Evolutionary conservation across 1,140 invertebrate species (phyloP).

Genomic region (Orussus abietinus): DNA sequence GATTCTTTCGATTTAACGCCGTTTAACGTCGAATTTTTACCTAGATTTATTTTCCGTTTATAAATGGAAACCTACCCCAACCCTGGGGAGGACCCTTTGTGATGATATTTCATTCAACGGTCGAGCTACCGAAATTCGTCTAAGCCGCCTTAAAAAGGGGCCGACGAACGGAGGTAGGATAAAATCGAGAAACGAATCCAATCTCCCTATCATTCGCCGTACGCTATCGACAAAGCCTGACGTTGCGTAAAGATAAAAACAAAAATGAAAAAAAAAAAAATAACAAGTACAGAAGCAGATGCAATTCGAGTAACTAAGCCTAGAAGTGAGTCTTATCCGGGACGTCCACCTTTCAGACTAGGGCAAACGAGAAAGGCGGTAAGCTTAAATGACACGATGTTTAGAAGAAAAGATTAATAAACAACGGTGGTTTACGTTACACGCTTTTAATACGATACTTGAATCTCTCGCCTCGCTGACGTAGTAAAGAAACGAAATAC

Average conservation of each 20-base stretch:
- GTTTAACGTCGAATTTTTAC: too few relatives aligned
- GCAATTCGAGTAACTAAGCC: conserved; percentile 19
- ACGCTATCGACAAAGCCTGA: conserved; percentile 9
- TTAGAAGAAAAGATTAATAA: conserved; percentile 15
- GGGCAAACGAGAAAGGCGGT: neutral
- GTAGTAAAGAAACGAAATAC: conserved; percentile 25
- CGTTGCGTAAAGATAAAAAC: conserved; percentile 6
- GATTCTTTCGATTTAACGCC: too few relatives aligned
- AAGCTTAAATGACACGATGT: neutral
- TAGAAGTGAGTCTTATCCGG: conserved; percentile 8
- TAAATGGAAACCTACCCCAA: too few relatives aligned
- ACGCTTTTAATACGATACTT: conserved; percentile 35
- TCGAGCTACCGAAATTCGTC: too few relatives aligned
- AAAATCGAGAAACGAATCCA: too few relatives aligned
- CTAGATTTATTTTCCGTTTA: too few relatives aligned
- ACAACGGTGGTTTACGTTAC: conserved; percentile 33
- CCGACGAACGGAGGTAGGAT: too few relatives aligned
- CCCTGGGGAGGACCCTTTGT: too few relatives aligned
- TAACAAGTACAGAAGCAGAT: conserved; percentile 11
- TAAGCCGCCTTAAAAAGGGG: too few relatives aligned
- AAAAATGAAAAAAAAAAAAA: conserved; percentile 11
- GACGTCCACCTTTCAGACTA: conserved; percentile 7
- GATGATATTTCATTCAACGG: too few relatives aligned
- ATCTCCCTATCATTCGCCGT: conserved; percentile 9
- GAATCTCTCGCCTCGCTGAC: conserved; percentile 40